Conservation (phyloP, 2,113 vertebrate genomes). For the Archilochus colubris region DNA sequence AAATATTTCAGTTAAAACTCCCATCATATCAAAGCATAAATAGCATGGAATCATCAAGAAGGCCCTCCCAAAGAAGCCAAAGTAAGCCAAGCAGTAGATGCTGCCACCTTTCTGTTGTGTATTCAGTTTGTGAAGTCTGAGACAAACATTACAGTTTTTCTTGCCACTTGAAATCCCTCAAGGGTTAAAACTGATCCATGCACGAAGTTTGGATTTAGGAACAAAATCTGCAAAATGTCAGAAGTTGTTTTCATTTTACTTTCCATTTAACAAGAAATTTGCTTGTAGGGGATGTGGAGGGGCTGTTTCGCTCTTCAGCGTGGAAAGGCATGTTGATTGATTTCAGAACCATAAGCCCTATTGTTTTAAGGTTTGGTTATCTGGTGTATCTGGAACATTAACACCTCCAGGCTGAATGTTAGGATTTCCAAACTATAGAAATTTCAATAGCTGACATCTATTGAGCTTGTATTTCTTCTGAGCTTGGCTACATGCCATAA, state of each 20-base stretch:
- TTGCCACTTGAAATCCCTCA: background rate
- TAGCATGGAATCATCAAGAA: background rate
- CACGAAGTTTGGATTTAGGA: background rate
- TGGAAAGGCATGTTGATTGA: background rate
- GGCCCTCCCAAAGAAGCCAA: background rate
- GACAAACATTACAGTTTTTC: background rate
- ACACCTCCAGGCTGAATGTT: background rate
- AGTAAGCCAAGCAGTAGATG: background rate
- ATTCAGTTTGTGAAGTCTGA: background rate
- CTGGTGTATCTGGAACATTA: conserved; percentile 1
- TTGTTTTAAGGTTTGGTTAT: background rate
- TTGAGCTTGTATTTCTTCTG: conserved; percentile 18
- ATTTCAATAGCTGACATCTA: conserved; percentile 37
- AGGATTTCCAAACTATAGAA: conserved; percentile 35
- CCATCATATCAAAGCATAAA: background rate
- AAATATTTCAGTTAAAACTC: background rate
- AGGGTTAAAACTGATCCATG: background rate
- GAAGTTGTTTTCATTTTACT: background rate
- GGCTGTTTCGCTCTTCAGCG: background rate
- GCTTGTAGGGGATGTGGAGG: background rate
- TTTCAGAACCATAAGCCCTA: background rate
- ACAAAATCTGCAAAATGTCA: background rate
- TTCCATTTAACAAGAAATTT: background rate
- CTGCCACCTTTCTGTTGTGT: background rate
- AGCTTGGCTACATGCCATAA: background rate